Conservation (phyloP, 2,113 vertebrate genomes). For the Bothrops jararaca region DNA sequence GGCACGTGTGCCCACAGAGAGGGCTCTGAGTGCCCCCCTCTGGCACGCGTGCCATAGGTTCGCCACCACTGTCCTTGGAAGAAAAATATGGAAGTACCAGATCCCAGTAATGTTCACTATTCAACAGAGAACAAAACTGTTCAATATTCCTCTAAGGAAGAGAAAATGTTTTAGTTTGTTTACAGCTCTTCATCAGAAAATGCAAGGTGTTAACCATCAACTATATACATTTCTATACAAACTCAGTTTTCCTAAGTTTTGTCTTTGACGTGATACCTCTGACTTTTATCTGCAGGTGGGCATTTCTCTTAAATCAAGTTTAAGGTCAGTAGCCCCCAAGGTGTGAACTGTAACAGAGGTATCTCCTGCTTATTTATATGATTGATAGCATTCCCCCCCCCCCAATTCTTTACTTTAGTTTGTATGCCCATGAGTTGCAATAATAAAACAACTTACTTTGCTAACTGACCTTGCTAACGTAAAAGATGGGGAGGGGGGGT, state of each 20-base stretch:
- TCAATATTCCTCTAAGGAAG: background rate
- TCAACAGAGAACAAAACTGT: background rate
- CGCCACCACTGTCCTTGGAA: background rate
- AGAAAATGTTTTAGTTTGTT: background rate
- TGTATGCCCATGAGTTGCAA: rapidly evolving
- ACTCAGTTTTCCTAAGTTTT: background rate
- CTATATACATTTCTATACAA: background rate
- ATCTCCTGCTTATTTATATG: background rate
- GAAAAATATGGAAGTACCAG: background rate
- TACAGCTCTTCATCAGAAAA: background rate
- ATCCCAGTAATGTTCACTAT: background rate
- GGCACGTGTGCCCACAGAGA: too few relatives aligned
- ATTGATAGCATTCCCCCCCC: rapidly evolving
- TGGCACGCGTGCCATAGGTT: too few relatives aligned
- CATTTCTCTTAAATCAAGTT: background rate
- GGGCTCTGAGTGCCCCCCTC: too few relatives aligned
- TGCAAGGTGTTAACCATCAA: background rate
- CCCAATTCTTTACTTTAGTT: background rate
- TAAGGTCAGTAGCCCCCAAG: background rate
- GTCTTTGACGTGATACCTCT: background rate
- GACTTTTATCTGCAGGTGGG: background rate
- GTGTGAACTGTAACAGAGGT: background rate
- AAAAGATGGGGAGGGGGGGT: background rate
- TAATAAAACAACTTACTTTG: rapidly evolving
- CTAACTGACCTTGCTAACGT: background rate